Evolutionary conservation across 30 jellyfish, hydroid and myxozoan genomes (phyloP), one percentile per base, ranked within the genome.

Genomic region (Hydractinia echinata): DNA sequence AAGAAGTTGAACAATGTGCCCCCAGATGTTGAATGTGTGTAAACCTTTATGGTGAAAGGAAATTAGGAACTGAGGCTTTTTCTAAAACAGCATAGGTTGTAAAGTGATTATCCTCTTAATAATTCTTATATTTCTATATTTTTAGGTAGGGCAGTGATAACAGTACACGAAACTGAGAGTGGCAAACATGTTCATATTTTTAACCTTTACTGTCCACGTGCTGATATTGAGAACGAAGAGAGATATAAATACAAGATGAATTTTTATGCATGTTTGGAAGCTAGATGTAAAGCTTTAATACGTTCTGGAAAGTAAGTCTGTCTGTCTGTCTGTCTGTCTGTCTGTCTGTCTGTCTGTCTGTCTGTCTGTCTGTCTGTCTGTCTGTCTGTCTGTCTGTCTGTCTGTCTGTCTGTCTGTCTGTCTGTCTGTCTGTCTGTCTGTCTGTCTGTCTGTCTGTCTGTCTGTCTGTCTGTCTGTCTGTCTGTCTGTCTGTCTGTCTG

Each of bases 141-240:
- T 76, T 18, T 21, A 80, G 87, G 91, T n/a, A 69, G 98, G 8
- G 95, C 91, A 1, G 51, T 92, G 20, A 56, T 92, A 67, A 86
- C 96, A 4, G 98, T 86, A 67, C 98, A 92, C 71, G 66, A 51
- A 10, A 66, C 72, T 19, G 51, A 18, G 69, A 87, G 85, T 19
- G 64, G 73, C 8, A 71, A 71, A 19, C 76, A 82, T 60, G 49
- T 92, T 5, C 88, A 89, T 20, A 78, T 92, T 51, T 79, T 92
- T 55, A 92, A 92, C 72, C 82, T 92, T 16, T 92, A 92, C 79
- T 92, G 98, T 70, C 98, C 98, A 8, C 55, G 96, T 50, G 96
- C 98, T 5, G 89, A 77, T 64, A 79, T 86, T 55, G 96, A 92
- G 10, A 87, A 92, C 30, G 84, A 82, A 49, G 88, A 87, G 55